Evolutionary conservation across 2,113 vertebrate genomes (phyloP).

Genomic region (Gopherus flavomarginatus): DNA sequence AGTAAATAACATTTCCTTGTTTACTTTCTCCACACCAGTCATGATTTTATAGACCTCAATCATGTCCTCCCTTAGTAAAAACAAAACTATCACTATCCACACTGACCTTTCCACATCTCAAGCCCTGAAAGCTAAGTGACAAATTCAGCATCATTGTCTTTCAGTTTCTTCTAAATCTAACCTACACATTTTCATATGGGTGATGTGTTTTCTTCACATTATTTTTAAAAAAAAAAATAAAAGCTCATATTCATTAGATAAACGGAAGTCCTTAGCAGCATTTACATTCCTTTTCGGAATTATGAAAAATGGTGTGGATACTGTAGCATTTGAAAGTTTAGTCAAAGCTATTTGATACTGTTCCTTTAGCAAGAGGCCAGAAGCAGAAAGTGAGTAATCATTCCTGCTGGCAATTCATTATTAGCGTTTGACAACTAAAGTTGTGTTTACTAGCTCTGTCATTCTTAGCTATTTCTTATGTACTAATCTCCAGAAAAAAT

Average conservation of each 20-base stretch:
- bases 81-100: neutral
- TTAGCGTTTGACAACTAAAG: neutral
- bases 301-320: neutral
- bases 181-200: neutral
- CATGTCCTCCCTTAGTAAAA: no score
- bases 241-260: neutral
- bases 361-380: neutral
- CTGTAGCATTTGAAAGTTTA: neutral
- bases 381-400: neutral
- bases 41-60: no score
- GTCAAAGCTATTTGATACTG: neutral
- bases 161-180: neutral
- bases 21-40: no score
- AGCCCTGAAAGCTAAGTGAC: neutral
- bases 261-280: neutral
- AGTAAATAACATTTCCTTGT: no score
- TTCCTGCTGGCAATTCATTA: neutral
- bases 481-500: neutral
- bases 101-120: neutral
- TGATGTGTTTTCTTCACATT: neutral
- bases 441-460: neutral
- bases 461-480: neutral
- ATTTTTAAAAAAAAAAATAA: neutral
- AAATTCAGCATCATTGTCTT: neutral
- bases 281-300: neutral